Base-by-base conservation (phyloP, 2,888 invertebrate genomes). In the Chaetogeoica ovagalla region DNA sequence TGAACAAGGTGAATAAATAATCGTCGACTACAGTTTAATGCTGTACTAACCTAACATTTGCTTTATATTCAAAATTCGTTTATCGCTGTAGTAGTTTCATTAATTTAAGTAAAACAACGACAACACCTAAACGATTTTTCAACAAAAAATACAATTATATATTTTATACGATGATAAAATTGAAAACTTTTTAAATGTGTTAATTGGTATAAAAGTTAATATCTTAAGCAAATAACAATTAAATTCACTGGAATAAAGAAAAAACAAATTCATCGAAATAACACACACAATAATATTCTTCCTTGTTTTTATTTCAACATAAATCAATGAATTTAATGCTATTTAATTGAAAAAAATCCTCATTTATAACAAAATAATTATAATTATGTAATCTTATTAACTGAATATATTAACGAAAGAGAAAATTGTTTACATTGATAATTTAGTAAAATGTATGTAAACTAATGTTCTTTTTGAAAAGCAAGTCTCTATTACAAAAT, bases 61-160 rank as follows among this genome's bases (percentile, higher is more conserved):
- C 37, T 73, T 73, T 73, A 73, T 63, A 73, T 52, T 9, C 21
- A n/a, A 63, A 73, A 73, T 37, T 52, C 37, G 9, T 63, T 73
- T 73, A 73, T 21, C n/a, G 17, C 37, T 30, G n/a, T 37, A 52
- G 37, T n/a, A 30, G 52, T 52, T 63, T 73, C 62, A 52, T 52
- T 52, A 43, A 39, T 59, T 60, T 23, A 43, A 39, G 71, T 59
- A 23, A 60, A 72, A 60, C 60, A 23, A 60, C 60, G 60, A 71
- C 37, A n/a, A 17, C n/a, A n/a, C 39, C 13, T 17, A 21, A 71
- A 71, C 39, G n/a, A 59, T 59, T 55, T 19, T 0, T 11, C 17
- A 59, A 71, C 57, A 30, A 19, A 71, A 39, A 19, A 43, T 43
- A 43, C 2, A 70, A 57, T 21, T 4, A 37, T 59, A 71, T 69